Evolutionary conservation across 2,797 vertebrate genomes (phyloP).

Genomic region (Philypnodon macrostomus): DNA sequence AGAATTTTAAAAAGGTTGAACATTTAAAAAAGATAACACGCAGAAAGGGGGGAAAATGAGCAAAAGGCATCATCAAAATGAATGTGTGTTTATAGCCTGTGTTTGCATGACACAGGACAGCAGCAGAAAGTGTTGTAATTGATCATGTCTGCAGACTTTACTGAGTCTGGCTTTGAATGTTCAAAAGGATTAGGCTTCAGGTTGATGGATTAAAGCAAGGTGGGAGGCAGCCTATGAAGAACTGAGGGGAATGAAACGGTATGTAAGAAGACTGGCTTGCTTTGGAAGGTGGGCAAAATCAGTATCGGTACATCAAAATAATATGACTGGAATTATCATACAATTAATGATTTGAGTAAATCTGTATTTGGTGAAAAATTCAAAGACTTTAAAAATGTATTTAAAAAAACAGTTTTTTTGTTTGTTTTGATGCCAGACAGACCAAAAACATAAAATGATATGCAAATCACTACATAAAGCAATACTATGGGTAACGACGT

Average conservation of each 20-base stretch:
- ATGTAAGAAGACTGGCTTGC: constrained; percentile 49
- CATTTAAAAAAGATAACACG: constrained; percentile 37
- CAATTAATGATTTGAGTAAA: too few relatives aligned
- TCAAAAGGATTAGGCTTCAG: constrained; percentile 72
- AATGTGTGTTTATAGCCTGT: constrained; percentile 53
- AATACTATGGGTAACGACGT: too few relatives aligned
- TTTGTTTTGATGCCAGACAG: too few relatives aligned
- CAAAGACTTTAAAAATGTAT: too few relatives aligned
- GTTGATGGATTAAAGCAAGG: constrained; percentile 74
- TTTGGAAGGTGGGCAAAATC: constrained; percentile 10
- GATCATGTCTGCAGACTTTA: constrained; percentile 65
- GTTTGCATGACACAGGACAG: constrained; percentile 60
- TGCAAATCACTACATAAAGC: too few relatives aligned
- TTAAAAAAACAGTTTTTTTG: too few relatives aligned
- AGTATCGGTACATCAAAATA: too few relatives aligned
- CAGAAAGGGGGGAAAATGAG: constrained; percentile 25
- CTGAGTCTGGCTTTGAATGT: constrained; percentile 67
- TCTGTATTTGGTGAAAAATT: too few relatives aligned
- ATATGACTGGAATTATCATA: too few relatives aligned
- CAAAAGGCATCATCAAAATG: constrained; percentile 46
- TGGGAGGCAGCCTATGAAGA: constrained; percentile 47
- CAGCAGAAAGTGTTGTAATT: constrained; percentile 70
- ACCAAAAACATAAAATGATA: too few relatives aligned
- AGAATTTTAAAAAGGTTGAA: constrained; percentile 34
- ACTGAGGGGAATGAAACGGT: constrained; percentile 55